A percentile compares a stretch with the other conserved stretches of the same genome.
Conservation (phyloP, 2,888 invertebrate genomes). For the Protonemura montana region DNA sequence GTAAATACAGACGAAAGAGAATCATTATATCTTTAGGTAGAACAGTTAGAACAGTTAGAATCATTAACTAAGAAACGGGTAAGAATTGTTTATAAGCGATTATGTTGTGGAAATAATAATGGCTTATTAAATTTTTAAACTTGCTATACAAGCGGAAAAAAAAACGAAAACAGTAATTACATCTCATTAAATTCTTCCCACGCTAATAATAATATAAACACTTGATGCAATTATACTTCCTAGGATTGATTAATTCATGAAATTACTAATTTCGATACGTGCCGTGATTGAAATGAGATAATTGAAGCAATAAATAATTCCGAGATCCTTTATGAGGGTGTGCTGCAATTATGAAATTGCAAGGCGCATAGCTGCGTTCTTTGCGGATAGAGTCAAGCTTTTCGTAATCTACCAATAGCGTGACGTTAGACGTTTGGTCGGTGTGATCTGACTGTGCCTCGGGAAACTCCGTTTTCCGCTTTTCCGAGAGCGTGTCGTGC, state of each 20-base stretch:
- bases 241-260: conserved; percentile 1
- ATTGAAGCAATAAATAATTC: background rate
- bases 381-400: too few relatives aligned
- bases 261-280: background rate
- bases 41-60: background rate
- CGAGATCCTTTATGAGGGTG: background rate
- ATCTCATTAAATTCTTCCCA: background rate
- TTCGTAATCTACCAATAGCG: background rate
- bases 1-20: background rate
- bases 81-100: background rate
- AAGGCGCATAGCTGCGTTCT: too few relatives aligned
- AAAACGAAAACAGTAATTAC: background rate
- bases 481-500: background rate
- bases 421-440: background rate
- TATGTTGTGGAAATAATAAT: background rate
- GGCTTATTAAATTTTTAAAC: background rate
- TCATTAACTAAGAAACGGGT: background rate
- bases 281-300: background rate
- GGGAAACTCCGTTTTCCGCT: background rate
- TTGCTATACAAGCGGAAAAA: background rate
- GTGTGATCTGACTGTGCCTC: background rate
- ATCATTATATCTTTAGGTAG: background rate
- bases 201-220: background rate
- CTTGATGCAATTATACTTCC: background rate
- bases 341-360: background rate